Percentiles rank a stretch among this genome's conserved stretches.
These are phyloP conservation scores for Petaurus breviceps DNA, from an alignment of 2,113 vertebrate genomes.

Conservation along the genomic window DNA sequence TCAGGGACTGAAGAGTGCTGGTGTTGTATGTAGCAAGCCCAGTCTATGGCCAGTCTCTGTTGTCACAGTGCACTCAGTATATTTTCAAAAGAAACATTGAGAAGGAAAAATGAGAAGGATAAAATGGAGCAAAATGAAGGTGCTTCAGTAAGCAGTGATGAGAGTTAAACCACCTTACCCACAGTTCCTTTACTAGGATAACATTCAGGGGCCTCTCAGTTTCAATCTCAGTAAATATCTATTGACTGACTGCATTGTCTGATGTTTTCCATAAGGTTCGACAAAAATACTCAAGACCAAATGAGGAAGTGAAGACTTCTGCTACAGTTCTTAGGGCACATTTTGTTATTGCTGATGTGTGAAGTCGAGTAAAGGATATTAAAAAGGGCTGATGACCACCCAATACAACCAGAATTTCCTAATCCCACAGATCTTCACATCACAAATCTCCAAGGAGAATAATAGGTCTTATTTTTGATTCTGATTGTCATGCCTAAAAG, in stretches of 20 bases:
- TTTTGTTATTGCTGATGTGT: not conserved
- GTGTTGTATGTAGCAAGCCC: not conserved
- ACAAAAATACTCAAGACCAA: constrained; percentile 50
- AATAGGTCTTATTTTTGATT: not conserved
- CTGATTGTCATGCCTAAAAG: constrained; percentile 79
- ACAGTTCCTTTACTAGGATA: constrained; percentile 46
- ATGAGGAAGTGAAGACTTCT: constrained; percentile 26
- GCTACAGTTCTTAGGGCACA: not conserved
- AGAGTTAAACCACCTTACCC: constrained; percentile 15
- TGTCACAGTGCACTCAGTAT: not conserved
- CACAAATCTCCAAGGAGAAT: constrained; percentile 5
- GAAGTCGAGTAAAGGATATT: too few species aligned
- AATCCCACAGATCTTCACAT: not conserved
- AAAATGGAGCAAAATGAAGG: constrained; percentile 59
- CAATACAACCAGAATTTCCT: not conserved
- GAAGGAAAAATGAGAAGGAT: constrained; percentile 40
- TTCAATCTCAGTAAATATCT: constrained; percentile 13
- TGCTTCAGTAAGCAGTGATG: constrained; percentile 43
- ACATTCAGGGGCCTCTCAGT: constrained; percentile 56
- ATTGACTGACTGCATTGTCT: not conserved
- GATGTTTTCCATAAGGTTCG: constrained; percentile 56
- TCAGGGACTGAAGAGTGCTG: not conserved
- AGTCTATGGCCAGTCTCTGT: not conserved
- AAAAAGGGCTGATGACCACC: too few species aligned
- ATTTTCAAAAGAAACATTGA: constrained; percentile 30